Base-by-base conservation (phyloP, 2,888 invertebrate species). In the Uropetala carovei region DNA sequence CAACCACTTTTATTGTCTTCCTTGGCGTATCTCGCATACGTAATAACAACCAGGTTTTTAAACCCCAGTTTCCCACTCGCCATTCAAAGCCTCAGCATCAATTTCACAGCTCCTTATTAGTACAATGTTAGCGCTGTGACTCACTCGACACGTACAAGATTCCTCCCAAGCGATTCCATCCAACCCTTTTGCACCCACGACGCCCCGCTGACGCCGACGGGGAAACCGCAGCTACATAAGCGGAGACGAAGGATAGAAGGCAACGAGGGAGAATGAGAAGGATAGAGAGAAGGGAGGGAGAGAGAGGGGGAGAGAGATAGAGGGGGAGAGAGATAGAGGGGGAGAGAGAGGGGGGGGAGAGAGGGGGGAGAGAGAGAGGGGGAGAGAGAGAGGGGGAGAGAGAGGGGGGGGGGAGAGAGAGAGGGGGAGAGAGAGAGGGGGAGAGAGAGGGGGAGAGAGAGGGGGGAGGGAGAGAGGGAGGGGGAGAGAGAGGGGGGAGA, bases 71-170 rank as follows among this genome's bases (percentile, higher is more conserved):
- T 86, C 60, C 86, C 16, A 60, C 30, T 60, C 30, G 16, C 16
- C 22, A 27, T 4, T 27, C 14, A 27, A n/a, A 60, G 27, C n/a
- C 16, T 22, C 56, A 27, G 86, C 57, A 86, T 86, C 60, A 85
- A 85, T 85, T 86, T 60, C 86, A 64, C 86, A 22, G 60, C 86
- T 86, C 86, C 30, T 86, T 60, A 57, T 60, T 30, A 60, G 27
- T 16, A 60, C 14, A 58, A 58, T 59, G 27, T 10, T 10, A n/a
- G 86, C 86, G 59, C 30, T 59, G 30, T 86, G 86, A 86, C 59
- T 86, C 86, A 86, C 60, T 27, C 85, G 60, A 60, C 86, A 86
- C 56, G 56, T 83, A 82, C 83, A 83, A 22, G 86, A 86, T 60
- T 86, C 86, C 22, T 27, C 22, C 86, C 86, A 27, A 60, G 59